Evolutionary conservation across 1,140 invertebrate genomes (phyloP), one percentile per base, ranked within the genome.

Genomic region (Leucophenga varia): DNA sequence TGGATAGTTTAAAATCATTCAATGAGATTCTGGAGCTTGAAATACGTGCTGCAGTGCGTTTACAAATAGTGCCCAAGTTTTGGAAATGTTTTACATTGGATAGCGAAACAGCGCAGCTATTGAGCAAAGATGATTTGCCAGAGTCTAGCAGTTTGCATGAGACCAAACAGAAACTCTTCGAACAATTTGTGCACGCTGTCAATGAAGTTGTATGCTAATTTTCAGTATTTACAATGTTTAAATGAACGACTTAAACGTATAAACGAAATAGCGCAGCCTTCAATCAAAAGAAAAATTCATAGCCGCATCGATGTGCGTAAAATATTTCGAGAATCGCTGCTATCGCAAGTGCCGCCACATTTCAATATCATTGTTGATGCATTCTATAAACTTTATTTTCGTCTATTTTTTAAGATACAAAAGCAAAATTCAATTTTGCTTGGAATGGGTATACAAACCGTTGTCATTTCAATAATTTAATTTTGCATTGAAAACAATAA

Each of bases 381-480:
- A 28, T 91, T 91, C 74, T 90, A 90, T 68, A 84, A 84, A 76
- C 78, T 86, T 21, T 85, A 88, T 2, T 87, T 91, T 43, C 86
- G 85, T 68, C 83, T 88, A 12, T 88, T 89, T 55, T 82, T 82
- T 30, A 81, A 80, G 55, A 76, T 75, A 13, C 78, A 81, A n/a
- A 39, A 53, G 18, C 37, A 47, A 12, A 43, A 54, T 0, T 37
- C 57, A 59, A 53, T 55, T 19, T 52, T 59, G 34, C 43, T 52
- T 10, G 55, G 57, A 60, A 53, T 32, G 38, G 21, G 42, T 30
- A 21, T 1, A 4, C 25, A 18, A 13, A 10, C 7, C 9, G 3
- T 17, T 41, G 20, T 8, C 20, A 43, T 9, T 30, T 17, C 1
- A 14, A 8, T 2, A 19, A 28, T 17, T 34, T 18, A 18, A 8